These are phyloP conservation scores for Cirrhinus molitorella DNA, from an alignment of 2,797 vertebrate species.

Conservation along the genomic window DNA sequence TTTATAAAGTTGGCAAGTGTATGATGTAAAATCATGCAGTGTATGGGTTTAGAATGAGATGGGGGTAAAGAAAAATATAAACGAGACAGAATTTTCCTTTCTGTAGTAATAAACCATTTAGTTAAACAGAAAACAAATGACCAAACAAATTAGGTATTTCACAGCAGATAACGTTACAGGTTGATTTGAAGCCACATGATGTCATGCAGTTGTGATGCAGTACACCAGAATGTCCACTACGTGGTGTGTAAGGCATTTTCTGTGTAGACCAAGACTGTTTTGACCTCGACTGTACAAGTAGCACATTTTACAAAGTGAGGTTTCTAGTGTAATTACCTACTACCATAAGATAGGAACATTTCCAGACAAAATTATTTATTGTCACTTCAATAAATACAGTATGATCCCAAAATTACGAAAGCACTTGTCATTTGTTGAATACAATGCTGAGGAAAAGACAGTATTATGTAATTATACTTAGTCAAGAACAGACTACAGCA, in stretches of 20 bases:
- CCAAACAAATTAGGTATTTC: not conserved
- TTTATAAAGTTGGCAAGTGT: not conserved
- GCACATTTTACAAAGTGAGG: not conserved
- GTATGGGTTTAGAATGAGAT: not conserved
- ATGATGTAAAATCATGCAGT: not conserved
- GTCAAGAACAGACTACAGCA: not conserved
- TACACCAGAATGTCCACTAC: not conserved
- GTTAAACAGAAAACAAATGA: not conserved
- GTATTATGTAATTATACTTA: not conserved
- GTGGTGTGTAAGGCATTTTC: not conserved
- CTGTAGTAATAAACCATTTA: not conserved
- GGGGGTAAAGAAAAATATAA: not conserved
- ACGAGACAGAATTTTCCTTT: not conserved
- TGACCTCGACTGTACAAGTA: slow-evolving; percentile 27
- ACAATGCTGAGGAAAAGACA: not conserved
- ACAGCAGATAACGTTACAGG: not conserved
- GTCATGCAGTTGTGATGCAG: slow-evolving; percentile 20
- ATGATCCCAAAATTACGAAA: slow-evolving; percentile 35
- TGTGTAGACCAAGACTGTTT: slow-evolving; percentile 36
- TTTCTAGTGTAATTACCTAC: slow-evolving; percentile 21
- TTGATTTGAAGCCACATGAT: not conserved
- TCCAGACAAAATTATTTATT: not conserved
- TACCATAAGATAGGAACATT: not conserved
- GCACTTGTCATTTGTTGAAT: slow-evolving; percentile 6
- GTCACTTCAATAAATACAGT: slow-evolving; percentile 35